Evolutionary conservation across 2,797 vertebrate genomes (phyloP).

Genomic region (Oreochromis mossambicus): DNA sequence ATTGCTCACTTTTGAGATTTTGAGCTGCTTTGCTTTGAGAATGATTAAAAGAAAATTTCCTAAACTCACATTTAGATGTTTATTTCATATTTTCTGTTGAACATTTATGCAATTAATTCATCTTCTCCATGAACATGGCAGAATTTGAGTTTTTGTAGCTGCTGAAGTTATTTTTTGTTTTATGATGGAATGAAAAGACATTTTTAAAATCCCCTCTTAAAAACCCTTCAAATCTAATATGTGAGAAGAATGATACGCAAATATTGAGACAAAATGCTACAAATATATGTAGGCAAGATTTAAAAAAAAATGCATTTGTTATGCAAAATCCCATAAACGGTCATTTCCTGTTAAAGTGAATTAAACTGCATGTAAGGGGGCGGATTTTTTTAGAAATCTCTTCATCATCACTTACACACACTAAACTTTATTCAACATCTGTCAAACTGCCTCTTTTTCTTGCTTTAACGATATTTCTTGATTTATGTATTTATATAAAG

Average conservation of each 20-base stretch:
- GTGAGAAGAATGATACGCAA: background rate
- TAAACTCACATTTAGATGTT: background rate
- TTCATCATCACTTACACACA: background rate
- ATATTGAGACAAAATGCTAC: background rate
- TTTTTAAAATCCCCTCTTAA: background rate
- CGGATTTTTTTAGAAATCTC: background rate
- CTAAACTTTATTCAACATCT: background rate
- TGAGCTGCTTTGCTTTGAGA: background rate
- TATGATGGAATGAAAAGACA: background rate
- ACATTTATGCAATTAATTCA: background rate
- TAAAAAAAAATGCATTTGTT: rapidly evolving
- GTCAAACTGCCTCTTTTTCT: background rate
- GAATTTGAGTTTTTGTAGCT: background rate
- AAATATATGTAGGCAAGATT: background rate
- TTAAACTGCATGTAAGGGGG: background rate
- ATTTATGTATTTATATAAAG: background rate
- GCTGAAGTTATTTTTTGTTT: background rate
- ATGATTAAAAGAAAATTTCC: background rate
- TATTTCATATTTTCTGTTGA: background rate
- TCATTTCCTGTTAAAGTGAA: background rate
- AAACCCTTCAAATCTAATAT: background rate
- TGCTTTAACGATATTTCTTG: background rate
- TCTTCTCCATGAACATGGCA: background rate
- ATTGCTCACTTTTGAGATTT: background rate
- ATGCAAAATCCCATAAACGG: background rate